A percentile compares a stretch with the other conserved stretches of the same genome.
Evolutionary conservation across 2,888 invertebrate genomes (phyloP).

Genomic region (Agrotis segetum): DNA sequence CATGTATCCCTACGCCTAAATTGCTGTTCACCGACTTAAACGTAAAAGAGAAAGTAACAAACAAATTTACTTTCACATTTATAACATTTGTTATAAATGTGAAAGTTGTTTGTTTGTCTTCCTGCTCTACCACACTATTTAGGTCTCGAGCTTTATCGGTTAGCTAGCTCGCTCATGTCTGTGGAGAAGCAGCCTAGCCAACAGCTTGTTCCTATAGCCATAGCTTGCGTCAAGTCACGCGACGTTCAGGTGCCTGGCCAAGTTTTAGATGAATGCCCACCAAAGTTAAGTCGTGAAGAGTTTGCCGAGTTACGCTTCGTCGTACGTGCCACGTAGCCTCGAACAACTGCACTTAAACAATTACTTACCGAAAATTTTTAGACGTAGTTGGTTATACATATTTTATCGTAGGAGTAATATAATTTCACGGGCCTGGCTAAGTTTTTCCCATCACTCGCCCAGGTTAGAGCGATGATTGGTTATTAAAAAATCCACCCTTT

Average conservation of each 20-base stretch:
- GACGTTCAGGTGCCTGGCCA: slow-evolving; percentile 79
- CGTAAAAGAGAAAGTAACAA: no score
- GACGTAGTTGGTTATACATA: neutral
- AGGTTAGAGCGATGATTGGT: no score
- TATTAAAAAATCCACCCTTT: no score
- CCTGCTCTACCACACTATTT: neutral
- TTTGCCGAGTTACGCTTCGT: slow-evolving; percentile 76
- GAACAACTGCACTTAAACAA: slow-evolving; percentile 74
- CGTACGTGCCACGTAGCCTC: slow-evolving; percentile 67
- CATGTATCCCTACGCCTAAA: no score
- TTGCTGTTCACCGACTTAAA: no score
- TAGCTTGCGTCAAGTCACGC: slow-evolving; percentile 71
- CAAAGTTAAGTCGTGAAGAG: slow-evolving; percentile 79
- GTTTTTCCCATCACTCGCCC: no score
- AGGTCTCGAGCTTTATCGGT: neutral
- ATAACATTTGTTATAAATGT: no score
- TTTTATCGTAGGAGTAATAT: slow-evolving; percentile 3
- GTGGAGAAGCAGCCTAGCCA: slow-evolving; percentile 18
- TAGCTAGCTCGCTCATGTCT: neutral
- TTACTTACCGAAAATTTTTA: slow-evolving; percentile 46
- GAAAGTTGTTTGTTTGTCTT: neutral
- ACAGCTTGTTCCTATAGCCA: slow-evolving; percentile 57
- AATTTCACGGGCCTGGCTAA: no score
- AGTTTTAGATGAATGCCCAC: slow-evolving; percentile 87
- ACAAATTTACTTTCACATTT: no score